Percentiles rank a stretch among this genome's conserved stretches.
These are phyloP conservation scores for Ceratothoa steindachneri DNA, from an alignment of 2,888 invertebrate genomes.

Conservation along the genomic window DNA sequence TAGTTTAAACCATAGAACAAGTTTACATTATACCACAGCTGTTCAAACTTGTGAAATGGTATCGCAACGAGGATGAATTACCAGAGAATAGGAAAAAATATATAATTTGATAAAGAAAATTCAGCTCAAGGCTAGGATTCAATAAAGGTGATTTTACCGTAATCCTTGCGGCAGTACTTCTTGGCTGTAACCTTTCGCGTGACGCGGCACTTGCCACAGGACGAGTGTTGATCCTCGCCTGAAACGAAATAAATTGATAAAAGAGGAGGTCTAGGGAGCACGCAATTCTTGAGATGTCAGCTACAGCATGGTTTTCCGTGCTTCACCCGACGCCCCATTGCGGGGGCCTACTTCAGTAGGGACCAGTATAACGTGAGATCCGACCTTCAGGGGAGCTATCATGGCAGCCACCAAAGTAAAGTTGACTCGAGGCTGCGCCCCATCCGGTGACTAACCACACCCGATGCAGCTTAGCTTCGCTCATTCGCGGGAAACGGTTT, in stretches of 20 bases:
- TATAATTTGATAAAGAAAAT: no score
- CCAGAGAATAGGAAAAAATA: no score
- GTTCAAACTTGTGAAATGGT: no score
- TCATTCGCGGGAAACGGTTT: no score
- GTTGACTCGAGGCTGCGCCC: background rate
- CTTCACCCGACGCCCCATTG: background rate
- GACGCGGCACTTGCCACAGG: conserved; percentile 41
- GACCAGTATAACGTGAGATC: background rate
- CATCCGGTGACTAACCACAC: no score
- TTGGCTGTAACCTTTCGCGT: conserved; percentile 33
- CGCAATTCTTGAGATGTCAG: background rate
- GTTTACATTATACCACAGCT: no score
- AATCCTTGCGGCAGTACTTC: conserved; percentile 46
- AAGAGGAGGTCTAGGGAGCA: background rate
- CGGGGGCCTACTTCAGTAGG: conserved; percentile 4
- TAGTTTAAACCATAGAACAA: no score
- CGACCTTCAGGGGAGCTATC: background rate
- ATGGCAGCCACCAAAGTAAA: background rate
- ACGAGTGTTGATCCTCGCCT: conserved; percentile 7
- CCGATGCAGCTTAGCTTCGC: no score
- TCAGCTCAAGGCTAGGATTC: no score
- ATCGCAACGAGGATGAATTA: no score
- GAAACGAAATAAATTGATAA: background rate
- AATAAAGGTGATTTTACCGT: conserved; percentile 24
- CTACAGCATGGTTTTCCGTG: no score